Base-by-base conservation (phyloP, 2,113 vertebrate species). In the Ophiodon elongatus region DNA sequence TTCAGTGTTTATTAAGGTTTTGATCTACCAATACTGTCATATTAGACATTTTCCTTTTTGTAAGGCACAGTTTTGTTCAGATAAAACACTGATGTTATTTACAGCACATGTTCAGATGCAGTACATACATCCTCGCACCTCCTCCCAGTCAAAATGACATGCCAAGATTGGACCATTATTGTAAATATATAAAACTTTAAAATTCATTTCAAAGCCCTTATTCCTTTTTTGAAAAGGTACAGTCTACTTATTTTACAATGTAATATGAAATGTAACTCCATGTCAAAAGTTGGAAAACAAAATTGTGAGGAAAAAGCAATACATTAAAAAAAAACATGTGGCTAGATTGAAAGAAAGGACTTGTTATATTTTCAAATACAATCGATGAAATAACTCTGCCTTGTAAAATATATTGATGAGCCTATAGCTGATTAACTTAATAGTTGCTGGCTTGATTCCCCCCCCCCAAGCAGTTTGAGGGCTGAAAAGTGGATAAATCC, bases 21-120 rank as follows among this genome's bases (percentile, higher is more conserved):
- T 85, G 72, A 88, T 86, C 74, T 66, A 83, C 80, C 88, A 93
- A 91, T 93, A 92, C 90, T 86, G 82, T 92, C 75, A 83, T 68
- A 73, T 84, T 68, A 82, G 74, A 93, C 82, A 85, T 80, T 67
- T 86, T 79, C 39, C 54, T 80, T 86, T 81, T 62, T 88, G 63
- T 91, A 95, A 95, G 94, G 94, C 93, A 95, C 94, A 89, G 65
- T 82, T 92, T 92, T 92, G 89, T 89, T 92, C 89, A 87, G 75
- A 86, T 77, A 89, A 91, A 87, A 90, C 80, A 89, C 87, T 88
- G 86, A 88, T 91, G 60, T 79, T 89, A 89, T 89, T 89, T 90
- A 93, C 88, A 93, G 76, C 66, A 89, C 85, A 90, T 80, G 57
- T 90, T 85, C 29, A 50, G 73, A 83, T 9, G 29, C 71, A 83